phyloP scores from a whole-genome alignment of 2,797 vertebrate species.

The Trachurus trachurus region DNA sequence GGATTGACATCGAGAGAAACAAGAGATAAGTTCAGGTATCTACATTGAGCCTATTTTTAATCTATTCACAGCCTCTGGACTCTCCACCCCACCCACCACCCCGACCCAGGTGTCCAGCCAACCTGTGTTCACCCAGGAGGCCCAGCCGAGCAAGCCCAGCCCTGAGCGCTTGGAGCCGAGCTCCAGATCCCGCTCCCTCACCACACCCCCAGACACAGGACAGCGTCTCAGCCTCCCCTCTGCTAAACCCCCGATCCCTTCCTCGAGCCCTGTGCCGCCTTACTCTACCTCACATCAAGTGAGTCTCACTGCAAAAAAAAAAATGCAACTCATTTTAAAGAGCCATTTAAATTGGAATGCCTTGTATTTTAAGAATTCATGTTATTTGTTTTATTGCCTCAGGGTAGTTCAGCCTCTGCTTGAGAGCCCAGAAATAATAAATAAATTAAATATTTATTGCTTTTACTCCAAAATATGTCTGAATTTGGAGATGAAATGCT shows the following conservation, averaged over 20 bases:
- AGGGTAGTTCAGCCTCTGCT: not conserved
- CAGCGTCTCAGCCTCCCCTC: conserved; percentile 88
- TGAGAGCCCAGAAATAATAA: conserved; percentile 10
- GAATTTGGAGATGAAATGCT: not conserved
- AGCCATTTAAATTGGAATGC: not conserved
- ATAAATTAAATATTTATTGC: conserved; percentile 19
- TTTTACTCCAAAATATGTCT: conserved; percentile 12
- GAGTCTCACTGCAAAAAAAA: conserved; percentile 75
- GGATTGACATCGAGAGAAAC: conserved; percentile 21
- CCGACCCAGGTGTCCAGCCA: conserved; percentile 93
- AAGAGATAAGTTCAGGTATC: conserved; percentile 26
- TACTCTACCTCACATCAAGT: conserved; percentile 91
- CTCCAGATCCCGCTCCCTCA: conserved; percentile 87
- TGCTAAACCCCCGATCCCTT: conserved; percentile 86
- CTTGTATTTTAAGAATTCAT: not conserved
- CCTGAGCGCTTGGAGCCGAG: conserved; percentile 88
- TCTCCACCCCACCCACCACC: conserved; percentile 92
- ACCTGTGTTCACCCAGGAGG: conserved; percentile 91
- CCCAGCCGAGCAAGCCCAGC: conserved; percentile 86
- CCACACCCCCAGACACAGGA: conserved; percentile 90
- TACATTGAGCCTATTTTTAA: conserved; percentile 8
- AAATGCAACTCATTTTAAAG: not conserved
- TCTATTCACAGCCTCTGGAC: conserved; percentile 88
- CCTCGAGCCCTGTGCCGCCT: conserved; percentile 74
- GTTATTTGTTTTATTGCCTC: not conserved